Evolutionary conservation across 2,888 invertebrate species (phyloP).

Genomic region (Drosophila nigricruria): DNA sequence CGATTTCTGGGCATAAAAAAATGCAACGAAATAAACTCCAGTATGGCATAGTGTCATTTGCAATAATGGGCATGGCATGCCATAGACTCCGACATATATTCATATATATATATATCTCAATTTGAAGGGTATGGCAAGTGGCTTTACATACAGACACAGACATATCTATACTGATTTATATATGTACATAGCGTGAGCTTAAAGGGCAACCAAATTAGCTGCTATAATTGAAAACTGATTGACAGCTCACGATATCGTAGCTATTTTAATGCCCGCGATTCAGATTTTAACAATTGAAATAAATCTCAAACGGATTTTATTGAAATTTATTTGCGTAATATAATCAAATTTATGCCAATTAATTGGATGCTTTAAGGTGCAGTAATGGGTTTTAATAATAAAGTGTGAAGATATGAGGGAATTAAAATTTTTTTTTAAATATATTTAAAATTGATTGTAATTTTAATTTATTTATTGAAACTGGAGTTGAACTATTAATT

Average conservation of each 20-base stretch:
- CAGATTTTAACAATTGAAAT: slow-evolving; percentile 7
- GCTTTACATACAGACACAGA: slow-evolving; percentile 12
- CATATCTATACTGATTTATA: slow-evolving; percentile 14
- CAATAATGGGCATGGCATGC: slow-evolving; percentile 31
- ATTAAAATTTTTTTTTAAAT: background rate
- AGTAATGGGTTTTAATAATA: background rate
- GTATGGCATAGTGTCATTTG: slow-evolving; percentile 36
- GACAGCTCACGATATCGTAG: slow-evolving; percentile 32
- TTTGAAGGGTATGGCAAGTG: slow-evolving; percentile 32
- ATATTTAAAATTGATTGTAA: background rate
- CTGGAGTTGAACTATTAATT: background rate
- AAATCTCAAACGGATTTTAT: background rate
- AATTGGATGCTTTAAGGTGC: background rate
- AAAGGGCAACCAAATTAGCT: slow-evolving; percentile 61
- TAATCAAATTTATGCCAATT: background rate
- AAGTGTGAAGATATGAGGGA: background rate
- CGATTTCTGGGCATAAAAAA: slow-evolving; percentile 50
- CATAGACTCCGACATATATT: slow-evolving; percentile 7
- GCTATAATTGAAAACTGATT: slow-evolving; percentile 68
- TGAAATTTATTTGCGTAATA: background rate
- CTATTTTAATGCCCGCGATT: slow-evolving; percentile 4
- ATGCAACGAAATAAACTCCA: slow-evolving; percentile 66
- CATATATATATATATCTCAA: slow-evolving; percentile 21
- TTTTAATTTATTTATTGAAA: background rate
- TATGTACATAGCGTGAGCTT: slow-evolving; percentile 24